Conservation (phyloP, 2,113 vertebrate genomes). For the Pachycephala philippinensis region DNA sequence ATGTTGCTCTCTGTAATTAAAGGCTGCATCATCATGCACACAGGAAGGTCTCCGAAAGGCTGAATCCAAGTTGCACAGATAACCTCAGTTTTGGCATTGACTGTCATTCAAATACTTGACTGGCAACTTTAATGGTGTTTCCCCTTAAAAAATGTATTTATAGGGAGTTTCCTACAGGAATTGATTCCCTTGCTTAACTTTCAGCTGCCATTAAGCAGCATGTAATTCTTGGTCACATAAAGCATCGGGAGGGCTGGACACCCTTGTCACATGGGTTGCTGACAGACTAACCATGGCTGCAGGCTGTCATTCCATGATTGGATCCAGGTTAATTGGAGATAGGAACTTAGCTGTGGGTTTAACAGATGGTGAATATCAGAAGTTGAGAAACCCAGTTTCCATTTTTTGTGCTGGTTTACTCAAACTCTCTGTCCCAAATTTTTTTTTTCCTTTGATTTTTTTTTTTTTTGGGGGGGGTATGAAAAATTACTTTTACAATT, state of each 20-base stretch:
- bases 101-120: not conserved
- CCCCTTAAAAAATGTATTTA: not conserved
- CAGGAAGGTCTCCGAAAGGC: not conserved
- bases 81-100: not conserved
- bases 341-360: not conserved
- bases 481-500: not conserved
- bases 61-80: not conserved
- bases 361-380: not conserved
- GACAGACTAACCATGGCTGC: not conserved
- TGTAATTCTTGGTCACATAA: not conserved
- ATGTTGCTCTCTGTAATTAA: conserved; percentile 51
- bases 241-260: not conserved
- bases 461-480: not conserved
- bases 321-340: not conserved
- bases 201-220: not conserved
- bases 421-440: no score
- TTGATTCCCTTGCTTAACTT: not conserved
- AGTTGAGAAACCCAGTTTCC: not conserved
- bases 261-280: not conserved
- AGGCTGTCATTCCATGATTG: not conserved
- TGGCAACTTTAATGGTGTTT: not conserved
- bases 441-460: not conserved
- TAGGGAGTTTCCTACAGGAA: not conserved
- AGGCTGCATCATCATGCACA: not conserved
- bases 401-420: not conserved